Percentiles rank a stretch among this genome's conserved stretches.
These are phyloP conservation scores for Macaca nemestrina DNA, from an alignment of 2,113 vertebrate species.

Conservation along the genomic window DNA sequence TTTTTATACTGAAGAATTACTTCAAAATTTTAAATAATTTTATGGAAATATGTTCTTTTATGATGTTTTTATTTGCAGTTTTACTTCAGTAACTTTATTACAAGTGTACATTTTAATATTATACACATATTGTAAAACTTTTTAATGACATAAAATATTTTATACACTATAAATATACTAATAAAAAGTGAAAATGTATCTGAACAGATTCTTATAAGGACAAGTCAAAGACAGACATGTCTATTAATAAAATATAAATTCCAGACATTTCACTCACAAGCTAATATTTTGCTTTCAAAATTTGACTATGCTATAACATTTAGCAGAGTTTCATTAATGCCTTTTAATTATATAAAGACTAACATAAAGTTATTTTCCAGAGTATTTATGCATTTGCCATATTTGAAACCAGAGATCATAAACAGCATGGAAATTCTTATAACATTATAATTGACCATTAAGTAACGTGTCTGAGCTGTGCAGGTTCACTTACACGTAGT, in stretches of 20 bases:
- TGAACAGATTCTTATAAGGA: neutral
- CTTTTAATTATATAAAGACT: neutral
- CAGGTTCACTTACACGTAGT: neutral
- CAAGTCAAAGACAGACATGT: neutral
- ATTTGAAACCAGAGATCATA: neutral
- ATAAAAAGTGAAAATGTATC: neutral
- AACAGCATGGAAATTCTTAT: neutral
- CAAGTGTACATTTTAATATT: neutral
- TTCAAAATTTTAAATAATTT: neutral
- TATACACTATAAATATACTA: neutral
- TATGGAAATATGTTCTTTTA: neutral
- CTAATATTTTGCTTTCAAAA: neutral
- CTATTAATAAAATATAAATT: neutral
- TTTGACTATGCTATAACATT: neutral
- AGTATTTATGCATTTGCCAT: neutral
- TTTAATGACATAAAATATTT: neutral
- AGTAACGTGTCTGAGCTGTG: neutral
- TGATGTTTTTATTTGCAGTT: constrained; percentile 9
- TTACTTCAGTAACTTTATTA: neutral
- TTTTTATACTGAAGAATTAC: constrained; percentile 48
- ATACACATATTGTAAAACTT: neutral
- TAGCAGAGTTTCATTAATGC: neutral
- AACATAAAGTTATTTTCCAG: neutral
- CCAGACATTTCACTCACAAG: neutral
- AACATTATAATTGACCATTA: neutral